Evolutionary conservation across 2,797 vertebrate genomes (phyloP), one percentile per base, ranked within the genome.

Genomic region (Oreonectes daqikongensis): DNA sequence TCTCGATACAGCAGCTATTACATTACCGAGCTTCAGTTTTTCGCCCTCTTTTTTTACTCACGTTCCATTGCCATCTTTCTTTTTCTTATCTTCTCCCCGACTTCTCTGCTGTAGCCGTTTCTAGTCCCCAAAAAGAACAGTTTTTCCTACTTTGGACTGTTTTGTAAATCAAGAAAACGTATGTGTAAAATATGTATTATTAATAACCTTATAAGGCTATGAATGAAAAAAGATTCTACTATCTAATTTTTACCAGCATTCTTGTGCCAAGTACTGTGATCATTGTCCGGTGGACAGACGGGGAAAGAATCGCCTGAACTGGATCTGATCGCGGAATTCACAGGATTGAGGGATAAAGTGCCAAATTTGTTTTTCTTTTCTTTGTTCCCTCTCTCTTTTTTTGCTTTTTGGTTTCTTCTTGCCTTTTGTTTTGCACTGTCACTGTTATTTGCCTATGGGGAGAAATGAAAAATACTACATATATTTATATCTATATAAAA

Each of bases 231-330:
- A 92, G 90, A 92, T 92, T 93, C 90, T 91, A 91, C 92, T 93
- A 92, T 93, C 90, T 93, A 88, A 86, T 93, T 94, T 94, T 92
- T 93, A 93, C 93, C 93, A 94, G 93, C 93, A 94, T 93, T 94
- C 91, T 92, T 92, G 92, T 93, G 93, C 93, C 93, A 94, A 93
- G 92, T 92, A 93, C 92, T 94, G 92, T 94, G 92, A 93, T 89
- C 87, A 92, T 87, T 88, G 78, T 91, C 89, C 87, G 89, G 82
- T 87, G 90, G 91, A 90, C 82, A 20, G 86, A 84, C 87, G 68
- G 77, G 70, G 83, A 88, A 88, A 88, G 88, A 87, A 88, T 84
- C 84, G 80, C 84, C 87, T 87, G 88, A 89, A 92, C 88, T 90
- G 84, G 88, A 90, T 90, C 87, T 87, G 90, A 86, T 89, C 87